These are phyloP conservation scores for Tricholaema leucomelas DNA, from an alignment of 2,113 vertebrate genomes.

Conservation along the genomic window DNA sequence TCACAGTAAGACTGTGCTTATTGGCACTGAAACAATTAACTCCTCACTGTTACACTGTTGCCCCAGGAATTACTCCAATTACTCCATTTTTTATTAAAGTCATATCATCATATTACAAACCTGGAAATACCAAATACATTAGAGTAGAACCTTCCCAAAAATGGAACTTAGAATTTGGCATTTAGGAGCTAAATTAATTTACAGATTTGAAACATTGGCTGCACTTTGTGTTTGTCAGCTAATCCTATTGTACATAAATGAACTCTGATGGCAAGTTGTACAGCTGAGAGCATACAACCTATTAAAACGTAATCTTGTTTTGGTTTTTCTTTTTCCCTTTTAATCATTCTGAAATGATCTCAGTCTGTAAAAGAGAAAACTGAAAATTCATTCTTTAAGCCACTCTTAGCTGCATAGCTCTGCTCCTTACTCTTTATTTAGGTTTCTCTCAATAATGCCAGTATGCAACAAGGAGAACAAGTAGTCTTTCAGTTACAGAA, in stretches of 20 bases:
- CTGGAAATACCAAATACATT: background rate
- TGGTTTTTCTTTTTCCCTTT: background rate
- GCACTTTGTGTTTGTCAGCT: background rate
- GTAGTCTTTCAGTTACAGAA: background rate
- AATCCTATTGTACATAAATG: background rate
- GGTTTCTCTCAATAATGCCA: background rate
- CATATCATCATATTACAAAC: background rate
- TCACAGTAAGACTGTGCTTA: background rate
- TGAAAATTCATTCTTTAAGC: background rate
- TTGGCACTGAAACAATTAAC: background rate
- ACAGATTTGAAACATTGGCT: background rate
- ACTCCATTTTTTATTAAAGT: background rate
- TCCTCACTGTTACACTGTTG: background rate
- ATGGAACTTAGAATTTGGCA: background rate
- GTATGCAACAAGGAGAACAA: background rate
- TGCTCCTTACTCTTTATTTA: background rate
- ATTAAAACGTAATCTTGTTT: background rate
- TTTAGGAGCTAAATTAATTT: background rate
- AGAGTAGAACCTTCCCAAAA: background rate
- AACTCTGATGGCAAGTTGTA: background rate
- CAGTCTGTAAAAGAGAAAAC: background rate
- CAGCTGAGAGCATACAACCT: background rate
- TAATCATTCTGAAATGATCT: background rate
- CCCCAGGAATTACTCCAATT: background rate
- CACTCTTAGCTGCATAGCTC: background rate